Evolutionary conservation across 2,888 invertebrate genomes (phyloP).

Genomic region (Zygaena filipendulae): DNA sequence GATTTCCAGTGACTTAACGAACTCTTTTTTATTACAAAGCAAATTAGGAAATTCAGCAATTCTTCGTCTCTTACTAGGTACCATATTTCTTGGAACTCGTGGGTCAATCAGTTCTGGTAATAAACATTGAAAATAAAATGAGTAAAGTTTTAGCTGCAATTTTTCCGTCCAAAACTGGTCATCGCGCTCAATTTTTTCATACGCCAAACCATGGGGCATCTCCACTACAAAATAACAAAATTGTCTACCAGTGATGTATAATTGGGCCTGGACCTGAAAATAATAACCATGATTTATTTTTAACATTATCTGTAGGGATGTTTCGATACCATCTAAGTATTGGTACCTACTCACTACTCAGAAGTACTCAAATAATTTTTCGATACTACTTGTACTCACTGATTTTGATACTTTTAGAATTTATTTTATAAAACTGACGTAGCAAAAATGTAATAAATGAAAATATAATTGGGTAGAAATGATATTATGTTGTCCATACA

Average conservation of each 20-base stretch:
- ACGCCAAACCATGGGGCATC: conserved; percentile 4
- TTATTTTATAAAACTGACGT: too few species aligned
- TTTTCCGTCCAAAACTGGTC: conserved; percentile 2
- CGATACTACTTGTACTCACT: too few species aligned
- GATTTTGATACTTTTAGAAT: too few species aligned
- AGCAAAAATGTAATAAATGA: too few species aligned
- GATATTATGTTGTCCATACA: too few species aligned
- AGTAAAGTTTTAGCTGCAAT: conserved; percentile 3
- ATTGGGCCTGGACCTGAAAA: conserved; percentile 7
- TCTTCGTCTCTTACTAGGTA: conserved; percentile 7
- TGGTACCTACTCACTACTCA: too few species aligned
- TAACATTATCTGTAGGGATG: conserved; percentile 1
- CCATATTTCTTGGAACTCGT: background rate
- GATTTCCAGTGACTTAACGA: conserved; percentile 9
- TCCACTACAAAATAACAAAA: conserved; percentile 5
- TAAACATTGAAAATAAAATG: conserved; percentile 8
- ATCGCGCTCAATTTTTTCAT: conserved; percentile 5
- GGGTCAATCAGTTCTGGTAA: conserved; percentile 8
- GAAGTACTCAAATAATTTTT: too few species aligned
- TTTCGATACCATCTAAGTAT: too few species aligned
- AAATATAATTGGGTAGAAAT: too few species aligned
- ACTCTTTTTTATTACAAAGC: conserved; percentile 8
- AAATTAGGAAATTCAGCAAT: conserved; percentile 4
- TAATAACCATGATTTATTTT: conserved; percentile 6
- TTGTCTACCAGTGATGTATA: conserved; percentile 4